Percentiles rank a stretch among this genome's conserved stretches.
These are phyloP conservation scores for Hirudo medicinalis DNA, from an alignment of 1,140 invertebrate species.

Conservation along the genomic window DNA sequence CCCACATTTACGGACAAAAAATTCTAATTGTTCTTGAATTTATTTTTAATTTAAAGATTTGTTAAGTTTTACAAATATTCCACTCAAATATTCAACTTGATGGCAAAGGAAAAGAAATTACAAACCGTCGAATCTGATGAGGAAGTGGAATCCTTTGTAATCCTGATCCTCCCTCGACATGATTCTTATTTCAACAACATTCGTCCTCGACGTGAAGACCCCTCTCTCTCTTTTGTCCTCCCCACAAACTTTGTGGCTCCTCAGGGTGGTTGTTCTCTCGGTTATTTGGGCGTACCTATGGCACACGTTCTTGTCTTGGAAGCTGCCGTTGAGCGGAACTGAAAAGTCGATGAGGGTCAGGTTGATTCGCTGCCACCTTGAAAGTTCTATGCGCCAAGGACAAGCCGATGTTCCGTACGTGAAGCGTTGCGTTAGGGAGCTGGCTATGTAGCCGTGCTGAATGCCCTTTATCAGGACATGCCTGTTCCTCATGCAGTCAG, in stretches of 20 bases:
- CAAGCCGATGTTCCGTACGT: constrained; percentile 12
- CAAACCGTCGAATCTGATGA: constrained; percentile 17
- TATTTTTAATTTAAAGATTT: too few relatives aligned
- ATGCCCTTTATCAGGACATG: neutral
- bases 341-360: constrained; percentile 20
- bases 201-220: constrained; percentile 19
- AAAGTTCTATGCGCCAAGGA: constrained; percentile 20
- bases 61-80: too few relatives aligned
- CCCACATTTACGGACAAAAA: too few relatives aligned
- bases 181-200: constrained; percentile 19
- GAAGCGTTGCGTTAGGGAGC: neutral
- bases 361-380: constrained; percentile 20
- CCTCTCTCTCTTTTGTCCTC: constrained; percentile 5
- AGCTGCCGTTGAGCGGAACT: neutral
- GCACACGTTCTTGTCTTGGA: constrained; percentile 25
- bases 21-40: too few relatives aligned
- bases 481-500: neutral
- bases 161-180: constrained; percentile 12
- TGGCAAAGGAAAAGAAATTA: neutral
- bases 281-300: constrained; percentile 15
- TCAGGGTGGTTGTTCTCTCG: constrained; percentile 14
- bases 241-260: constrained; percentile 18
- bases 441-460: constrained; percentile 15
- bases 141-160: constrained; percentile 1
- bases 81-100: too few relatives aligned